Evolutionary conservation across 1,140 invertebrate species (phyloP).

Genomic region (Caenorhabditis briggsae): DNA sequence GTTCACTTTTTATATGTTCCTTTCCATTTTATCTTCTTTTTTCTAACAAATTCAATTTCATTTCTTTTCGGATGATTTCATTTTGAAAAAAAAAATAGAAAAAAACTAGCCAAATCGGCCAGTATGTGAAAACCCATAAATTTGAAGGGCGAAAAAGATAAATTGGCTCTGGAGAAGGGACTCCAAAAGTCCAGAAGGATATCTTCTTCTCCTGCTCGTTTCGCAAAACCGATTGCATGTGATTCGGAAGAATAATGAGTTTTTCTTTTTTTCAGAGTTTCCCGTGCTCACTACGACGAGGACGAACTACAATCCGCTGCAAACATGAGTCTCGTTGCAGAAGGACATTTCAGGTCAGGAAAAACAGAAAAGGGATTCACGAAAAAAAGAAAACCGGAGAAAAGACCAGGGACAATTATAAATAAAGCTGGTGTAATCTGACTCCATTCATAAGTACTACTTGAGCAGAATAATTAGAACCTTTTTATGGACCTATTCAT

Average conservation of each 20-base stretch:
- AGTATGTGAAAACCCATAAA: slow-evolving; percentile 50
- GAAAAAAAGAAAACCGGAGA: not conserved
- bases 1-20: not conserved
- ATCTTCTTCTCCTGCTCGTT: not conserved
- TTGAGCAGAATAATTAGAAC: too few relatives aligned
- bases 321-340: slow-evolving; percentile 48
- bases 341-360: slow-evolving; percentile 48
- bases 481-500: too few relatives aligned
- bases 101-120: slow-evolving; percentile 17
- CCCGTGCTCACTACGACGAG: slow-evolving; percentile 51
- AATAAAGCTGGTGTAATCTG: not conserved
- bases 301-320: slow-evolving; percentile 16
- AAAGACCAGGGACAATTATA: too few relatives aligned
- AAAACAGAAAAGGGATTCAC: not conserved
- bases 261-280: slow-evolving; percentile 32
- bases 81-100: not conserved
- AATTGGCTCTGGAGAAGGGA: slow-evolving; percentile 13
- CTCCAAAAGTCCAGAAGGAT: slow-evolving; percentile 10
- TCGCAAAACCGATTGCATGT: slow-evolving; percentile 25
- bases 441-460: not conserved
- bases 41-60: not conserved
- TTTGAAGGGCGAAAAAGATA: slow-evolving; percentile 53
- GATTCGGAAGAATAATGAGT: slow-evolving; percentile 32
- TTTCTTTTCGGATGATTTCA: not conserved
- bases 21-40: not conserved